Evolutionary conservation across 1,140 invertebrate species (phyloP), one percentile per base, ranked within the genome.

Genomic region (Drosophila sp.): DNA sequence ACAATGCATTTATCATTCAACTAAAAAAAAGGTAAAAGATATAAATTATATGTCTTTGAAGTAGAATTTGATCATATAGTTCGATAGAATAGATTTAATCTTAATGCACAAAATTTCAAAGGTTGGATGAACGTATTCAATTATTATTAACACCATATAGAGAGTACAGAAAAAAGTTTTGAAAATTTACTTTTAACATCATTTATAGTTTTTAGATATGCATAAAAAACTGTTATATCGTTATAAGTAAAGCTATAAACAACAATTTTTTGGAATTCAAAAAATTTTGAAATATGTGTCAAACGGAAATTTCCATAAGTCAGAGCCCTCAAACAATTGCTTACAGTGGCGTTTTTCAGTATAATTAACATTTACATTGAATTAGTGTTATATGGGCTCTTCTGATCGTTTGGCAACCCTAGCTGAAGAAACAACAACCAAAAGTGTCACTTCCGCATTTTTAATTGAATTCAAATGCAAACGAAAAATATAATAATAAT

Each of bases 361-460:
- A 46, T 64, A 71, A 71, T 59, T 54, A 14, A 29, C n/a, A 36
- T 58, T 59, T 59, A 27, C 21, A 72, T 66, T 36, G 21, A 66
- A 65, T 58, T 71, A 43, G 27, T 38, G 21, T n/a, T 8, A 11
- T 13, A 8, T 18, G 18, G 29, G 29, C 14, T 8, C 13, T 14
- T n/a, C 16, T 27, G 8, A 43, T 13, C 41, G 18, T 4, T 2
- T 67, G 73, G 43, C 65, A 80, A 75, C 72, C 45, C 77, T 80
- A 64, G 41, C 41, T 6, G 16, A 11, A 43, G 36, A 11, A 38
- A 38, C 36, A 38, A 38, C 11, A 13, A 61, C 18, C 14, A 62
- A 16, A 48, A 76, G 51, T 64, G 82, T 58, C 56, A 78, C 82
- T 87, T 87, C 82, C 82, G 82, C 64, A 71, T 62, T 79, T 82